Evolutionary conservation across 1,140 invertebrate genomes (phyloP).

Genomic region (Drosophila equinoxialis): DNA sequence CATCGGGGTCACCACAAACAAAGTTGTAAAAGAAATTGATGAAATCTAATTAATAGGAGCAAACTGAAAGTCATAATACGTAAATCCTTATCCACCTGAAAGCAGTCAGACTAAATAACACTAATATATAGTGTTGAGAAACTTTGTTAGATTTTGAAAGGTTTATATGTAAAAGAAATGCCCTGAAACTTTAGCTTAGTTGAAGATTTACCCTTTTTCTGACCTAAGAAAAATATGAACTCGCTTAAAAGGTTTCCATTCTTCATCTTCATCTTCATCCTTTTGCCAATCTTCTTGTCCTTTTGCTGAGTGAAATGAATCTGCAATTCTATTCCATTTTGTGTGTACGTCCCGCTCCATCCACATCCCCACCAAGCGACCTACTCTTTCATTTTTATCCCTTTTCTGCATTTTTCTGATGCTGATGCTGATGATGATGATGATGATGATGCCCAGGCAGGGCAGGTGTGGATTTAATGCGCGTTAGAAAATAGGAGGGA

Average conservation of each 20-base stretch:
- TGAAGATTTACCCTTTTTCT: constrained; percentile 29
- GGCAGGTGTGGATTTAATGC: constrained; percentile 67
- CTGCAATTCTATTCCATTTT: constrained; percentile 78
- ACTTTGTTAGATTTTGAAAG: not conserved
- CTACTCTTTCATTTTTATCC: constrained; percentile 33
- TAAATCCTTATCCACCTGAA: too few species aligned
- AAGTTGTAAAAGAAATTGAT: not conserved
- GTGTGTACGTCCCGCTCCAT: constrained; percentile 2
- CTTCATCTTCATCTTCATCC: constrained; percentile 28
- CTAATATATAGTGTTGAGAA: not conserved
- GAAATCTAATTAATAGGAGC: too few species aligned
- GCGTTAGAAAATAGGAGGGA: constrained; percentile 23
- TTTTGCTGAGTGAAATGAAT: constrained; percentile 71
- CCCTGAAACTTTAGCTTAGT: not conserved
- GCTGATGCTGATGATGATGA: constrained; percentile 37
- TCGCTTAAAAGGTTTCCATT: constrained; percentile 57
- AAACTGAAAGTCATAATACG: too few species aligned
- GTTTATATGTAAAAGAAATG: not conserved
- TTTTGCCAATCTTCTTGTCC: constrained; percentile 9
- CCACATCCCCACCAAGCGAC: not conserved
- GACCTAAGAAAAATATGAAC: constrained; percentile 46
- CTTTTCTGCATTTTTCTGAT: constrained; percentile 20
- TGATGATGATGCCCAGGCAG: constrained; percentile 53
- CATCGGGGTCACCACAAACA: not conserved
- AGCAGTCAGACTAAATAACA: too few species aligned